These are phyloP conservation scores for Pristis pectinata DNA, from an alignment of 2,797 vertebrate species.

Conservation along the genomic window DNA sequence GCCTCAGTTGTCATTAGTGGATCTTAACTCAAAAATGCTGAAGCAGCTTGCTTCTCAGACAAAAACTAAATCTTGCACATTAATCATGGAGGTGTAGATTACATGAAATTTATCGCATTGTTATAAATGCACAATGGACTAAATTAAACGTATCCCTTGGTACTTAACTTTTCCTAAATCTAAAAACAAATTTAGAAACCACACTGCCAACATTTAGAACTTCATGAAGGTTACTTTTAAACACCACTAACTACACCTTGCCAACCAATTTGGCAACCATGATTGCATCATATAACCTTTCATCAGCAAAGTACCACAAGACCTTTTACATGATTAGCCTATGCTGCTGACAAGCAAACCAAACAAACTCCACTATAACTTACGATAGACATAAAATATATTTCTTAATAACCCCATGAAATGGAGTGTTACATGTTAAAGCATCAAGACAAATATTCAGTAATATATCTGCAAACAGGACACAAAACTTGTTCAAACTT, in stretches of 20 bases:
- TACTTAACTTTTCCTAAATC: not conserved
- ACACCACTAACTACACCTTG: not conserved
- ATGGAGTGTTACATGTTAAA: not conserved
- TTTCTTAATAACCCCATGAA: not conserved
- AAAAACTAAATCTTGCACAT: no score
- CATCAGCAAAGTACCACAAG: not conserved
- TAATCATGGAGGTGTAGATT: no score
- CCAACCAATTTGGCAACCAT: not conserved
- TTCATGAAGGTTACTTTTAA: not conserved
- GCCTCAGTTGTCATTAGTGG: not conserved
- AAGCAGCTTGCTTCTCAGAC: not conserved
- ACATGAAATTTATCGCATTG: no score
- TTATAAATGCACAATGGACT: no score
- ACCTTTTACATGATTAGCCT: not conserved
- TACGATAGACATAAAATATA: not conserved
- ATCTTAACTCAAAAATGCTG: not conserved
- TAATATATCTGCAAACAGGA: not conserved
- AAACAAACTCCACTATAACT: not conserved
- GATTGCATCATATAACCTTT: not conserved
- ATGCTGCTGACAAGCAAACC: not conserved
- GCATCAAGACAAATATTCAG: not conserved
- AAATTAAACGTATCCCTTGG: no score
- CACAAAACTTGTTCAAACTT: not conserved
- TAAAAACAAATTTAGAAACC: conserved; percentile 2
- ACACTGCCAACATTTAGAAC: conserved; percentile 11